phyloP scores from a whole-genome alignment of 2,888 invertebrate genomes.

The Mesodorylaimus sp. region DNA sequence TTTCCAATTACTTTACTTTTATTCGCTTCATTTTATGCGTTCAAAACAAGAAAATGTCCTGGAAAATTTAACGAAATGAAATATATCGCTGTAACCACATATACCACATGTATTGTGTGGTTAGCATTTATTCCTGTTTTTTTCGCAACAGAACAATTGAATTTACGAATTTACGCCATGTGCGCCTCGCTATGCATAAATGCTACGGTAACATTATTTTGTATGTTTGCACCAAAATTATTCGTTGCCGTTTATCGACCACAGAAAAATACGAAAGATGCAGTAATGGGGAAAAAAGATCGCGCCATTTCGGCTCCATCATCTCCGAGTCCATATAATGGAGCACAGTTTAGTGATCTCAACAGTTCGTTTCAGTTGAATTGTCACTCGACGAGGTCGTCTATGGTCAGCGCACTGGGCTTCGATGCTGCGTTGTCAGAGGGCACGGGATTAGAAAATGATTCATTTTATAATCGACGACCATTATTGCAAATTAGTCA shows the following conservation, averaged over 20 bases:
- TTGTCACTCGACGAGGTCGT: too few species aligned
- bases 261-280: constrained; percentile 48
- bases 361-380: too few species aligned
- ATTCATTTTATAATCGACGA: too few species aligned
- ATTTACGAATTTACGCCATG: constrained; percentile 53
- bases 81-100: constrained; percentile 59
- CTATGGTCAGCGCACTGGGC: too few species aligned
- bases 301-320: too few species aligned
- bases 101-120: constrained; percentile 58
- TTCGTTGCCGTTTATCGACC: constrained; percentile 54
- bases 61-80: constrained; percentile 60
- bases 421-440: too few species aligned
- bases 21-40: constrained; percentile 53
- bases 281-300: constrained; percentile 15
- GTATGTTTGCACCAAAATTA: constrained; percentile 52
- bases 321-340: too few species aligned
- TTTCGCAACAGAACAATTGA: constrained; percentile 50
- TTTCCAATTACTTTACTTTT: constrained; percentile 54
- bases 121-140: constrained; percentile 54
- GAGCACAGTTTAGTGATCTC: too few species aligned
- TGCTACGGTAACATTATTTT: constrained; percentile 50
- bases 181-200: constrained; percentile 54
- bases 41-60: constrained; percentile 50
- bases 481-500: too few species aligned
- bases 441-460: too few species aligned